Percentiles rank a stretch among this genome's conserved stretches.
Evolutionary conservation across 2,113 vertebrate genomes (phyloP).

Genomic region (Bothrops jararaca): DNA sequence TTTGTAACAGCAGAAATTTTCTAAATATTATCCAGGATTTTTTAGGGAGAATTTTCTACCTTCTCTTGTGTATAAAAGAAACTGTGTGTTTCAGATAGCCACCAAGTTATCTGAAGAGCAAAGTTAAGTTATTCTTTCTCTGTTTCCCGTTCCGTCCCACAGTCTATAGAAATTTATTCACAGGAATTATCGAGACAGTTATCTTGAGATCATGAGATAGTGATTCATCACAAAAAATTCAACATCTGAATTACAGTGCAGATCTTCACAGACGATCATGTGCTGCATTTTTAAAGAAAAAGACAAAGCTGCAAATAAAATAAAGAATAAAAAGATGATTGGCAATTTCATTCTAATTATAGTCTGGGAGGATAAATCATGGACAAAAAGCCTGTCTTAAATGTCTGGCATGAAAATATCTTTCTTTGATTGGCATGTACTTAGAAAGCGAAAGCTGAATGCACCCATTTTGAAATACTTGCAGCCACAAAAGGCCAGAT

Average conservation of each 20-base stretch:
- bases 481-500: neutral
- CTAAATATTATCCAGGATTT: neutral
- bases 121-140: neutral
- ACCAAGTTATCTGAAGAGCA: neutral
- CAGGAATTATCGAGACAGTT: constrained; percentile 19
- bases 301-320: neutral
- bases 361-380: constrained; percentile 15
- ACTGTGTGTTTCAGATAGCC: neutral
- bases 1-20: neutral
- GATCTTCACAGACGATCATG: constrained; percentile 26
- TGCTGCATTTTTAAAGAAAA: neutral
- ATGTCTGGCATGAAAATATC: neutral
- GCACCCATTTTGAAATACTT: neutral
- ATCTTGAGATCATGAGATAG: constrained; percentile 22
- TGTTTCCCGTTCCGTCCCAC: neutral
- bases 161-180: constrained; percentile 27
- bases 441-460: neutral
- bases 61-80: neutral
- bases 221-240: constrained; percentile 35
- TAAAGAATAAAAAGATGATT: neutral
- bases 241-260: constrained; percentile 37
- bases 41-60: neutral
- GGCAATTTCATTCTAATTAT: constrained; percentile 7
- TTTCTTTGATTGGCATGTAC: neutral
- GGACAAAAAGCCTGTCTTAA: neutral